Conservation (phyloP, 2,797 vertebrate species). For the Aphelocoma californica region DNA sequence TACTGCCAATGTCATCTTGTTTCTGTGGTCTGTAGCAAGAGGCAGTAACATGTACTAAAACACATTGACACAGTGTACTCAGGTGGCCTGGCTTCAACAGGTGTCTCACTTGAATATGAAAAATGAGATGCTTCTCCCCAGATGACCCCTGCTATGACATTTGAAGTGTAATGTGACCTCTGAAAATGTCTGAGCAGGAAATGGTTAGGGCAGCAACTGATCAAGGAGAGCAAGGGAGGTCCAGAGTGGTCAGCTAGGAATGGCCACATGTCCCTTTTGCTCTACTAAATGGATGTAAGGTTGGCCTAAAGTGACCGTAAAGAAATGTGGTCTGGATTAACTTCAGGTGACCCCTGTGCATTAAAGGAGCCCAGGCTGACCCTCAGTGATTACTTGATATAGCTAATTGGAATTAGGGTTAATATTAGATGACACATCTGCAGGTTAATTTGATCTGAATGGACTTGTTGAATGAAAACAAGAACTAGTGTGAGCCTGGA, state of each 20-base stretch:
- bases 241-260: not conserved
- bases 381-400: not conserved
- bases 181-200: not conserved
- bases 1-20: not conserved
- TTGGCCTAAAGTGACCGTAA: not conserved
- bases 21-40: not conserved
- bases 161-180: not conserved
- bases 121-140: not conserved
- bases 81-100: not conserved
- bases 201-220: not conserved
- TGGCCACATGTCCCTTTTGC: not conserved
- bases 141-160: not conserved
- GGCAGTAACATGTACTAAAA: not conserved
- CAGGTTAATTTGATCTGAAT: not conserved
- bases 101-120: not conserved
- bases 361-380: not conserved
- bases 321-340: not conserved
- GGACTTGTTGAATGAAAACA: not conserved
- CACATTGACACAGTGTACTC: not conserved
- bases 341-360: not conserved
- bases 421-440: not conserved
- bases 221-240: not conserved
- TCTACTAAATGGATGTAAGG: not conserved
- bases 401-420: not conserved
- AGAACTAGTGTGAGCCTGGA: not conserved